Base-by-base conservation (phyloP, 2,113 vertebrate genomes). In the Rhinoptilus africanus region DNA sequence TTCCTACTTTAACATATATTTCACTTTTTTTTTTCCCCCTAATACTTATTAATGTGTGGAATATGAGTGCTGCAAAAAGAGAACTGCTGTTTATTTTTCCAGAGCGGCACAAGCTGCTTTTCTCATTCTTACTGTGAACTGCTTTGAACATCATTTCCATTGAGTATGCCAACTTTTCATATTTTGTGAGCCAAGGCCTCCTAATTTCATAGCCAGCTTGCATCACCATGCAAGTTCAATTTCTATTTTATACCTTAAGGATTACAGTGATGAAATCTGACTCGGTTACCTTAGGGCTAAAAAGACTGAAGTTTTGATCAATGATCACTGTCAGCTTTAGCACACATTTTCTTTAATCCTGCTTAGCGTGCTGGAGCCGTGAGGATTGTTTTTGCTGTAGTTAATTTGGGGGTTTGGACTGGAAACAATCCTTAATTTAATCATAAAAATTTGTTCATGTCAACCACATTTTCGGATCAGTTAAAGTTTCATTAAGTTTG, bases 61-160 rank as follows among this genome's bases (percentile, higher is more conserved):
- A 88, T 88, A 47, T 15, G 20, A 90, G 27, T 37, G 32, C 59
- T 71, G 57, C 37, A 84, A 87, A 97, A 87, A 74, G 79, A 96
- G 90, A 93, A 30, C 28, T 76, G 14, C 43, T 92, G 45, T 92
- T 77, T 94, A 80, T 95, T 91, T 91, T 97, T 96, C 84, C 87
- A 97, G 82, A 94, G 71, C 12, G 2, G 74, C 28, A 88, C 54
- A 92, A 96, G 27, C 89, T 98, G 96, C 84, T 97, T 98, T 98
- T 96, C 89, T 86, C 96, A 96, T 97, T 96, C 94, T 79, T 94
- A 64, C 84, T 74, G 6, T 77, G 88, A 98, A 77, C 59, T 76
- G 73, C 92, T 98, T 97, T 97, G 97, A 98, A 93, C 88, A 95
- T 88, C 85, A 80, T 98, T 98, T 98, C 97, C 97, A 97, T 23